phyloP scores from a whole-genome alignment of 2,888 invertebrate genomes.

The Lasioglossum figueresi region DNA sequence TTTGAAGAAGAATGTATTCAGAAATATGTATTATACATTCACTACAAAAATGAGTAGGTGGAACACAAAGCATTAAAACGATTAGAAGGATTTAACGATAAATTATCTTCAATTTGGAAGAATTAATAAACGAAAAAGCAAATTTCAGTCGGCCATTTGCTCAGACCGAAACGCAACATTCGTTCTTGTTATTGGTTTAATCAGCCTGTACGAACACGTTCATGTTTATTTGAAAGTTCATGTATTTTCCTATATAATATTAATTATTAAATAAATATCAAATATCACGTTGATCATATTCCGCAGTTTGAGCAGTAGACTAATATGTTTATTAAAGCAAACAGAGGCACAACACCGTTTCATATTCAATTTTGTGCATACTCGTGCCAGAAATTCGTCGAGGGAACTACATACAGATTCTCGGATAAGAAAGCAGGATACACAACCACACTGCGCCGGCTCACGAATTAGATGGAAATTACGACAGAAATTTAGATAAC shows the following conservation, averaged over 20 bases:
- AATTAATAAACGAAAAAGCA: not conserved
- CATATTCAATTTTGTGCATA: slow-evolving; percentile 11
- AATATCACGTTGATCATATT: not conserved
- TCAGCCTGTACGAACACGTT: not conserved
- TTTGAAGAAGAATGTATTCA: no score
- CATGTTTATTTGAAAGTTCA: not conserved
- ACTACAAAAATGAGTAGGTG: no score
- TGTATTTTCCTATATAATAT: not conserved
- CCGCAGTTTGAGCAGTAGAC: not conserved
- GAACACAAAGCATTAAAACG: not conserved
- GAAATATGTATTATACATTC: no score
- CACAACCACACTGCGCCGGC: not conserved
- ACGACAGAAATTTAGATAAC: slow-evolving; percentile 1
- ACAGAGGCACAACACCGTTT: not conserved
- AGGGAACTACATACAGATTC: not conserved
- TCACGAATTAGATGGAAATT: slow-evolving; percentile 6
- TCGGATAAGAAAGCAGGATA: not conserved
- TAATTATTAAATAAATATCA: not conserved
- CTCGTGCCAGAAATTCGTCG: not conserved
- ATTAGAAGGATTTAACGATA: not conserved
- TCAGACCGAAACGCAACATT: not conserved
- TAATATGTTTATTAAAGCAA: not conserved
- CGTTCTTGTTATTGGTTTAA: not conserved
- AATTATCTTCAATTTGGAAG: no score
- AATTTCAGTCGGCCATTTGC: not conserved